Evolutionary conservation across 2,888 invertebrate species (phyloP), one percentile per base, ranked within the genome.

Genomic region (Coecobrya sp.): DNA sequence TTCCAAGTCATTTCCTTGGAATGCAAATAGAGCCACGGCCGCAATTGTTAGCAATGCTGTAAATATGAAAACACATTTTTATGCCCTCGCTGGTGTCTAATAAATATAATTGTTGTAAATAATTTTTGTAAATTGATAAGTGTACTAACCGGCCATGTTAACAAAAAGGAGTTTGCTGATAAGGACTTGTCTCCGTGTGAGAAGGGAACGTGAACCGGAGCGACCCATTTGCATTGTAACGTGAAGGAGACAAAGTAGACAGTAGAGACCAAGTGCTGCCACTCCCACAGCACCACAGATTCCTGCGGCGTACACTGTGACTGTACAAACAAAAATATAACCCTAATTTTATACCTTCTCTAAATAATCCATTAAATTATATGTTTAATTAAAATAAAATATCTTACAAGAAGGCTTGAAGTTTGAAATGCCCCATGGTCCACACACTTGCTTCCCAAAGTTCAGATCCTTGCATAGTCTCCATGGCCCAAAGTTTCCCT

Each of bases 401-500:
- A 13, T 59, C 93, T 97, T 96, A 98, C 98, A 96, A 94, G 97
- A 97, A 92, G 98, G 97, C 95, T 97, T 97, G 96, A 98, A 98
- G 96, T 97, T 97, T 94, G 98, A 97, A 92, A 97, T 97, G 93
- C 97, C 97, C 92, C 88, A 87, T 95, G 97, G 96, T 93, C 98
- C 98, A 95, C 98, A 98, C 96, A 97, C 97, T 96, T 98, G 98
- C 95, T 98, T 96, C 96, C 97, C 97, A 96, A 98, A 98, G 13
- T 97, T 96, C 95, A 98, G 96, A 95, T 97, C 97, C 96, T 98
- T 98, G 97, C 98, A 98, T 92, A 97, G 97, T 95, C 97, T 97
- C 97, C 98, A 98, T 95, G 98, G 98, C 93, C 98, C 98, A 95
- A 98, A 98, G 96, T 98, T 98, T 73, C 98, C 98, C 94, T 96